phyloP scores from a whole-genome alignment of 2,888 invertebrate genomes.

The Hypena proboscidalis region DNA sequence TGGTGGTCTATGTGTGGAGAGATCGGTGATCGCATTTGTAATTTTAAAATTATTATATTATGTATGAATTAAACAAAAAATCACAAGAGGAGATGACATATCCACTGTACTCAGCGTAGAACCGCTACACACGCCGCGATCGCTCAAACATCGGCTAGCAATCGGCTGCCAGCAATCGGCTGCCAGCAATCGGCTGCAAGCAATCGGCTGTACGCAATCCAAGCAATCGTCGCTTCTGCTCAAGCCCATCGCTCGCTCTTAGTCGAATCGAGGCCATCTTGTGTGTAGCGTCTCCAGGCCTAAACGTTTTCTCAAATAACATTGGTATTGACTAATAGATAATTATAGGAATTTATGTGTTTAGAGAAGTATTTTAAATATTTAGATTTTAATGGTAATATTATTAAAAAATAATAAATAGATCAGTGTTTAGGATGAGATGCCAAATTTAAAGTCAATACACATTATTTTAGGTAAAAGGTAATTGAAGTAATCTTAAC shows the following conservation, averaged over 20 bases:
- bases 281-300: slow-evolving; percentile 82
- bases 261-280: slow-evolving; percentile 41
- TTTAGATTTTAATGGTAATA: slow-evolving; percentile 80
- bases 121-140: slow-evolving; percentile 70
- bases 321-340: slow-evolving; percentile 83
- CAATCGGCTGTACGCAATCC: slow-evolving; percentile 19
- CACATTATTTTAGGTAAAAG: slow-evolving; percentile 86
- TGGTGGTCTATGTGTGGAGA: slow-evolving; percentile 68
- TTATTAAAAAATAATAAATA: slow-evolving; percentile 75
- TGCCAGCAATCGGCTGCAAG: slow-evolving; percentile 24
- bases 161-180: slow-evolving; percentile 15
- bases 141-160: slow-evolving; percentile 19
- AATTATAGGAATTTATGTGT: slow-evolving; percentile 84
- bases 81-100: slow-evolving; percentile 80
- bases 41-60: slow-evolving; percentile 58
- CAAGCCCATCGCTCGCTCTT: slow-evolving; percentile 52
- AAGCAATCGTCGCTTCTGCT: slow-evolving; percentile 56
- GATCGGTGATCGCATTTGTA: slow-evolving; percentile 70
- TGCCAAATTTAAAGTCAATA: slow-evolving; percentile 90
- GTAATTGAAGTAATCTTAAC: slow-evolving; percentile 83
- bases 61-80: slow-evolving; percentile 59
- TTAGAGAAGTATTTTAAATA: slow-evolving; percentile 85
- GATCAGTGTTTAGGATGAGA: slow-evolving; percentile 85
- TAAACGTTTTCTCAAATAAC: slow-evolving; percentile 76
- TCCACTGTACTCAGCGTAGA: slow-evolving; percentile 72